phyloP scores from a whole-genome alignment of 2,113 vertebrate species.

The Platycercus adscitus region DNA sequence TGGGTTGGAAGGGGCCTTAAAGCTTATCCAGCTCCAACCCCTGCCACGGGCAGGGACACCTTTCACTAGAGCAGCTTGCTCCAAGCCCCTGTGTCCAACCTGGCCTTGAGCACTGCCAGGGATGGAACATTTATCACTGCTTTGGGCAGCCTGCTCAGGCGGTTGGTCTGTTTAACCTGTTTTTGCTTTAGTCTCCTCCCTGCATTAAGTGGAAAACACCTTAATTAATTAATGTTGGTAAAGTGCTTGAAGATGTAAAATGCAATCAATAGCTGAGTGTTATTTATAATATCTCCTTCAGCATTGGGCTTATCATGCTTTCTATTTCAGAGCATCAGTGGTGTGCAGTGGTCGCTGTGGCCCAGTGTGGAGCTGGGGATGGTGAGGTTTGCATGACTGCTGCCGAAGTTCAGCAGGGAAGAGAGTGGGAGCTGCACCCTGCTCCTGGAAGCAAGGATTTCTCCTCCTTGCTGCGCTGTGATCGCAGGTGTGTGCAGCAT shows the following conservation, averaged over 20 bases:
- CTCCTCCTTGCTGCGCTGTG: neutral
- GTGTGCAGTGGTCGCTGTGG: accelerated
- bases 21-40: neutral
- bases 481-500: accelerated
- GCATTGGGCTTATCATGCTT: neutral
- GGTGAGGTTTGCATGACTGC: accelerated
- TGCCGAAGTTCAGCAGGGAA: neutral
- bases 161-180: accelerated
- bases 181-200: neutral
- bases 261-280: neutral
- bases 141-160: neutral
- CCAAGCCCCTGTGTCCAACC: neutral
- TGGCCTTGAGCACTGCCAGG: neutral
- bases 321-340: accelerated
- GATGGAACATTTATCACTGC: neutral
- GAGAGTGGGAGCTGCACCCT: neutral
- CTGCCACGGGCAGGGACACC: neutral
- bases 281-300: neutral
- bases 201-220: neutral
- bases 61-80: neutral
- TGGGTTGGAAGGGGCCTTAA: neutral
- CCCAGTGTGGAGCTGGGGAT: accelerated
- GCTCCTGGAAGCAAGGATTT: neutral
- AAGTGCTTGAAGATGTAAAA: slow-evolving; percentile 5
- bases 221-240: slow-evolving; percentile 29